These are phyloP conservation scores for Isichthys henryi DNA, from an alignment of 2,113 vertebrate genomes.

Conservation along the genomic window DNA sequence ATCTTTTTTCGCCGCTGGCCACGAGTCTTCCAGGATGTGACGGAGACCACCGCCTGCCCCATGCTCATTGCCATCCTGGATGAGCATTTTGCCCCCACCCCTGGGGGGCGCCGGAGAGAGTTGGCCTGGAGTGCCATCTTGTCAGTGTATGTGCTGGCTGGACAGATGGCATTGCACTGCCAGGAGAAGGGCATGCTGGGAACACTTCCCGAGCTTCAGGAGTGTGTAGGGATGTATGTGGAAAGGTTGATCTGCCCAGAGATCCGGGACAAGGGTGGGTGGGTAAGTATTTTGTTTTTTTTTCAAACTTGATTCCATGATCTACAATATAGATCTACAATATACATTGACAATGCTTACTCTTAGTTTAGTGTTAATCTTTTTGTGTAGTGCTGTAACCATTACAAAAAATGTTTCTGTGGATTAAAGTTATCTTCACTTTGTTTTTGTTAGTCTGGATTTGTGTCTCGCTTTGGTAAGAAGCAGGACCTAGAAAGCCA, in stretches of 20 bases:
- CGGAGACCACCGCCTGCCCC: slow-evolving; percentile 47
- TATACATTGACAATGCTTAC: not conserved
- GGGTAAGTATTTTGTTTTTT: slow-evolving; percentile 46
- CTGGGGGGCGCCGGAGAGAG: slow-evolving; percentile 40
- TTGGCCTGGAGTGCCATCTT: slow-evolving; percentile 60
- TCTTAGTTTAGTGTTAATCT: not conserved
- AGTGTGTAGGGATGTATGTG: slow-evolving; percentile 57
- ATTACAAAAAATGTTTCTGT: not conserved
- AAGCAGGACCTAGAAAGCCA: slow-evolving; percentile 51
- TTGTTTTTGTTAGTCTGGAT: slow-evolving; percentile 46
- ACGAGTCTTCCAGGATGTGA: slow-evolving; percentile 58
- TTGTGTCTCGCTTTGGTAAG: slow-evolving; percentile 48
- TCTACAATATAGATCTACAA: not conserved
- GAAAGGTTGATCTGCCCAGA: slow-evolving; percentile 61
- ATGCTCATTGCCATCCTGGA: slow-evolving; percentile 55
- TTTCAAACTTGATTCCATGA: not conserved
- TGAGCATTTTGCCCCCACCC: slow-evolving; percentile 51
- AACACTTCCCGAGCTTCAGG: slow-evolving; percentile 50
- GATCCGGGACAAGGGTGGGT: slow-evolving; percentile 58
- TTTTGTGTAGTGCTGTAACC: not conserved
- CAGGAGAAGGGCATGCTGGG: slow-evolving; percentile 49
- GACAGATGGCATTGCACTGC: slow-evolving; percentile 64
- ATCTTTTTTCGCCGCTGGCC: slow-evolving; percentile 69
- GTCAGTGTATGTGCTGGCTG: slow-evolving; percentile 62
- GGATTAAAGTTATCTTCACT: not conserved